Base-by-base conservation (phyloP, 2,113 vertebrate species). In the Boulengeromyrus knoepffleri region DNA sequence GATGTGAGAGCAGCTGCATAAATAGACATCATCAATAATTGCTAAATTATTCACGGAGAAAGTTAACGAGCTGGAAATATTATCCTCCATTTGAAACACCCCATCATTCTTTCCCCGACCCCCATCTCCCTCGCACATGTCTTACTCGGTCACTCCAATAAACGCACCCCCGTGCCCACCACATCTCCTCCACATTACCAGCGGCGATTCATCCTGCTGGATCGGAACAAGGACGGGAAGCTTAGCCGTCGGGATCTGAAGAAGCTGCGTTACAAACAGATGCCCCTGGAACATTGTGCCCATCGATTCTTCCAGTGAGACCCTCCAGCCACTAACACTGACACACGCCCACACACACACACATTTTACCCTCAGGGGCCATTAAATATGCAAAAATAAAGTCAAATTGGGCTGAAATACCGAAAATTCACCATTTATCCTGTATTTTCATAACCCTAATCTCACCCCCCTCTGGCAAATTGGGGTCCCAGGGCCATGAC, bases 21-120 rank as follows among this genome's bases (percentile, higher is more conserved):
- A 94, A 94, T 92, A 94, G 92, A 87, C 46, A 70, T 93, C 90
- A 91, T 95, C 94, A 93, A 95, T 95, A 95, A 91, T 90, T 94
- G 92, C 94, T 96, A 92, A 95, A 96, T 95, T 93, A 96, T 95
- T 95, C 93, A 96, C 90, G 89, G 91, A 91, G 91, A 91, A 90
- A 90, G 88, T 93, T 89, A 94, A 93, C 70, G 80, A 70, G 92
- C 86, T 86, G 83, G 92, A 93, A 93, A 95, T 85, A 92, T 91
- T 90, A 95, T 93, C 88, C 88, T 85, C 87, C 39, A 31, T 42
- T 52, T 85, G 5, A 13, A 19, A 52, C 62, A 45, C 66, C 45
- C n/a, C 89, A 46, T 80, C 46, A 58, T 27, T 90, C 47, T 90
- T 47, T 42, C 19, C 52, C 15, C 17, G 50, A 31, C 53, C 53